Base-by-base conservation (phyloP, 92 coral and sea anemone genomes). In the Porites divaricata region DNA sequence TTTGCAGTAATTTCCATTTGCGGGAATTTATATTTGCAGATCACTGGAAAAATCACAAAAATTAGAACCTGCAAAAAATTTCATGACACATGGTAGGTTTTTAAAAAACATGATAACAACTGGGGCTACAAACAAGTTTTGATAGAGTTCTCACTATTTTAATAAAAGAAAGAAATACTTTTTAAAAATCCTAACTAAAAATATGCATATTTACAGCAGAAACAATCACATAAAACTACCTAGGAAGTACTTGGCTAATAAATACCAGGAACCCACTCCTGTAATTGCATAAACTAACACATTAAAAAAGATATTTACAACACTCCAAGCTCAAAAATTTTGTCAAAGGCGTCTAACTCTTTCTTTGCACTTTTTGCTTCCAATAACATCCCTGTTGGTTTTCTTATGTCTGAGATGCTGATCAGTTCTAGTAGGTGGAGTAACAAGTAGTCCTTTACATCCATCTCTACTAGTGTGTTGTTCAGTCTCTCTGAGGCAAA, bases 321-420 rank as follows among this genome's bases (percentile, higher is more conserved):
- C 17, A 15, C 6, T 35, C 45, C 45, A 4, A 35, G 45, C 45
- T 35, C 1, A 35, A 9, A 66, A 52, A 9, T 1, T 41, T n/a
- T 17, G 59, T 91, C 79, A 91, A 22, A 91, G 83, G 48, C 95
- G 68, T 51, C 92, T 63, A 21, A 88, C 41, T n/a, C 90, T 70
- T 2, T 85, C 95, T 76, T 85, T 91, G 41, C 20, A 80, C 48
- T 64, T 86, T 59, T 68, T 76, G 17, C 90, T 88, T 2, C 93
- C 90, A 45, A 90, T 85, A 67, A 75, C 67, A 25, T 88, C 88
- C 65, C 14, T 76, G 19, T 63, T 74, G 54, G 77, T 58, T 15
- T 52, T 91, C 65, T 90, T 76, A 8, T 86, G 14, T 52, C 83
- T 63, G 10, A 72, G 59, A 22, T 77, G 71, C 75, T 35, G 81